These are phyloP conservation scores for Bos javanicus DNA, from an alignment of 2,113 vertebrate species.

Conservation along the genomic window DNA sequence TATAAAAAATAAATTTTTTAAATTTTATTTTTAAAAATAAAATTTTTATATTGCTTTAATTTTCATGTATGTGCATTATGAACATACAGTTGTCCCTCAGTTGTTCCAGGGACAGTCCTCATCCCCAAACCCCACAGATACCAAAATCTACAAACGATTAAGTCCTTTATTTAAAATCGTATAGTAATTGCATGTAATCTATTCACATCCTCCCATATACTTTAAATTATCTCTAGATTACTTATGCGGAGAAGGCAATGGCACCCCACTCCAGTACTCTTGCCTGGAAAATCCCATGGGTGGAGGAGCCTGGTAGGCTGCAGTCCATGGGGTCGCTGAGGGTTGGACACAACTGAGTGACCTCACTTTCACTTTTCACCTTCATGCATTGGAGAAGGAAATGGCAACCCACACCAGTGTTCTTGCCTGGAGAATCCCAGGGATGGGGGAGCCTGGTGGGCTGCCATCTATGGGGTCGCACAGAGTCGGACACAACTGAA, in stretches of 20 bases:
- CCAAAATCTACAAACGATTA: not conserved
- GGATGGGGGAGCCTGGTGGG: too few relatives aligned
- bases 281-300: too few relatives aligned
- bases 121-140: not conserved
- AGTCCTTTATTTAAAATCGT: not conserved
- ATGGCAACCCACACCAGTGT: too few relatives aligned
- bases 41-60: not conserved
- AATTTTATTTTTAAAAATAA: not conserved
- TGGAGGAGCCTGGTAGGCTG: too few relatives aligned
- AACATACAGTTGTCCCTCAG: not conserved
- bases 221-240: not conserved
- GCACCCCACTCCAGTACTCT: too few relatives aligned
- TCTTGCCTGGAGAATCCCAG: too few relatives aligned
- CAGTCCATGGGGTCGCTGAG: too few relatives aligned
- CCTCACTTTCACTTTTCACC: too few relatives aligned
- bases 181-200: not conserved
- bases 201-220: not conserved
- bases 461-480: too few relatives aligned
- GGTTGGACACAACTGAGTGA: too few relatives aligned
- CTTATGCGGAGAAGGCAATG: not conserved
- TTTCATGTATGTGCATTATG: not conserved
- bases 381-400: too few relatives aligned
- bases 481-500: too few relatives aligned
- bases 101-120: not conserved
- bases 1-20: not conserved